Evolutionary conservation across 2,888 invertebrate species (phyloP), one percentile per base, ranked within the genome.

Genomic region (Sesamia inferens): DNA sequence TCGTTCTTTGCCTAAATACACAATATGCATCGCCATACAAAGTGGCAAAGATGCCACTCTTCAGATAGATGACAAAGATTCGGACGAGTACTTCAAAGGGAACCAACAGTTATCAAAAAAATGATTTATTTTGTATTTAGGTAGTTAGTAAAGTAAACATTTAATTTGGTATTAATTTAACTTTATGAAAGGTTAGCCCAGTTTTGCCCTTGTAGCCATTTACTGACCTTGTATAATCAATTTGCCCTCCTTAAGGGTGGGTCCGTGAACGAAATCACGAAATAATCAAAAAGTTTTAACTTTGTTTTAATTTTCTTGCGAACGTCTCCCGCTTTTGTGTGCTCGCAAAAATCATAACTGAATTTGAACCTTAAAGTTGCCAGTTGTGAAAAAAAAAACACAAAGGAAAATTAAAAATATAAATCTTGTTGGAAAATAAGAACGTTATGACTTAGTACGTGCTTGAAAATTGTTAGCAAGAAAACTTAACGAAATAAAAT

Each of bases 261-360:
- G 11, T 19, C 68, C 59, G 69, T 57, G 57, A 79, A 19, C 63
- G 10, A 71, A 81, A 83, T 81, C 80, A 68, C 74, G 68, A 79
- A 84, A 88, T 87, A 86, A 87, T 88, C 84, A 88, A 82, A 81
- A 83, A 82, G 75, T 83, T 84, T 62, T 78, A 84, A 85, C 71
- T 82, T 85, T 61, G n/a, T 84, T 83, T 84, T 76, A 80, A 80
- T 83, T 85, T 85, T 80, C 70, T 78, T 66, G 64, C 61, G 58
- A 62, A 78, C 66, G 75, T 73, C 71, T 68, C 68, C 71, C 61
- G 75, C 51, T 72, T 85, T 81, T 81, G 73, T 78, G 51, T 64
- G 58, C 51, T 69, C 24, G 55, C 39, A 76, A 76, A 79, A 77
- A 71, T 59, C 71, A n/a, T 77, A 74, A 84, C 55, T 63, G 47